A percentile compares a stretch with the other conserved stretches of the same genome.
phyloP scores from a whole-genome alignment of 92 coral and sea anemone species.

The Phymanthus crucifer region DNA sequence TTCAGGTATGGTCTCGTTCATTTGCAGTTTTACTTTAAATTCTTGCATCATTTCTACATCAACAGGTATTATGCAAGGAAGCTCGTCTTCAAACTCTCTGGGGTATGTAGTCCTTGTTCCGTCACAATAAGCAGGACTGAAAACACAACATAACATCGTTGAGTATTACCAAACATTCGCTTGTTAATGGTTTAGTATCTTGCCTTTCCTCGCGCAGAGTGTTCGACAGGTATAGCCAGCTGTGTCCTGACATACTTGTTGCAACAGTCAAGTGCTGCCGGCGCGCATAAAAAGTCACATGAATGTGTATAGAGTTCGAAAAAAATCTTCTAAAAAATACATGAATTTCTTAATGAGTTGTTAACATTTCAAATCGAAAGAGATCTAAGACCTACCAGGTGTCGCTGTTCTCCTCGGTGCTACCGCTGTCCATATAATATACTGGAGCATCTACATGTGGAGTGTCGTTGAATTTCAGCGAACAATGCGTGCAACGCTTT shows the following conservation, averaged over 20 bases:
- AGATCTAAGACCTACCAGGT: background rate
- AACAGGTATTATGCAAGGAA: background rate
- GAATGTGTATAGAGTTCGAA: too few species aligned
- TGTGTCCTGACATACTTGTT: too few species aligned
- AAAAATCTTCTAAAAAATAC: too few species aligned
- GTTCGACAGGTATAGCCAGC: too few species aligned
- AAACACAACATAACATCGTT: background rate
- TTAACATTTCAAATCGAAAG: background rate
- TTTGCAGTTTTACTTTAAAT: background rate
- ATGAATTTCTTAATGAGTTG: background rate
- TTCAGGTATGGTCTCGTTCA: background rate
- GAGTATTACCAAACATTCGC: background rate
- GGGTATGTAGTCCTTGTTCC: background rate
- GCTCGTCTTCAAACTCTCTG: background rate
- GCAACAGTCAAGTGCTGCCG: too few species aligned
- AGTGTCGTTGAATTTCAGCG: background rate
- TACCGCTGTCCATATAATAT: background rate
- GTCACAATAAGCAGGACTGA: background rate
- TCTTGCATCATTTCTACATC: background rate
- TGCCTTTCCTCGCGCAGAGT: background rate
- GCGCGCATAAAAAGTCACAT: too few species aligned
- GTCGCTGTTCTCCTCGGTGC: background rate
- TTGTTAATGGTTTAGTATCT: too few species aligned
- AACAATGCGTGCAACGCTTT: background rate
- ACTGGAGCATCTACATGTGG: background rate